Evolutionary conservation across 2,888 invertebrate genomes (phyloP).

Genomic region (Actias luna): DNA sequence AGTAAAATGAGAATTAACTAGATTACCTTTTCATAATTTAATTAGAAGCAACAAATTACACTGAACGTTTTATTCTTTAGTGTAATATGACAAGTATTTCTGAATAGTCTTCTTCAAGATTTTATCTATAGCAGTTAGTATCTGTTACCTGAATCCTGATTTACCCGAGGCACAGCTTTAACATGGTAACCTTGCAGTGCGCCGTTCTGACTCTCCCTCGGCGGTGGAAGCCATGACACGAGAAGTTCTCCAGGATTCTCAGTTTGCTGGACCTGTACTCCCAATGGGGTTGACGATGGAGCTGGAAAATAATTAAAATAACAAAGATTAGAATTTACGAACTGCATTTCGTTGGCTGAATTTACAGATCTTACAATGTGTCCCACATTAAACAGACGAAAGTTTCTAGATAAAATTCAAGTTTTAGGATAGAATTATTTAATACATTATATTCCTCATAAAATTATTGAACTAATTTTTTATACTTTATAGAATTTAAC

Average conservation of each 20-base stretch:
- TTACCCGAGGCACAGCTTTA: slow-evolving; percentile 64
- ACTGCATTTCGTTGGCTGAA: neutral
- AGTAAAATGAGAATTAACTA: too few species aligned
- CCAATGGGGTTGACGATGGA: slow-evolving; percentile 69
- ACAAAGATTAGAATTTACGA: neutral
- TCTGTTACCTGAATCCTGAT: slow-evolving; percentile 56
- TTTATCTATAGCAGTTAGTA: neutral
- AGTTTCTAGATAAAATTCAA: too few species aligned
- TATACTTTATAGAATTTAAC: too few species aligned
- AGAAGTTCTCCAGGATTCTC: slow-evolving; percentile 68
- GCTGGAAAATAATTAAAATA: slow-evolving; percentile 43
- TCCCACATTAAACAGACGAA: too few species aligned
- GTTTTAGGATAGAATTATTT: too few species aligned
- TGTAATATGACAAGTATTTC: neutral
- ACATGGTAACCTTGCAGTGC: slow-evolving; percentile 71
- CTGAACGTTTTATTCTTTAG: neutral
- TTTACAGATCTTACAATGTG: too few species aligned
- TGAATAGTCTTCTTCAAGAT: neutral
- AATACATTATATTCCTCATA: too few species aligned
- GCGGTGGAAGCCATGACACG: slow-evolving; percentile 69
- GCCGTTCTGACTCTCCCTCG: slow-evolving; percentile 66
- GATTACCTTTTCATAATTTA: too few species aligned
- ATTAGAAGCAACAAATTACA: neutral
- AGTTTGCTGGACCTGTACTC: slow-evolving; percentile 69
- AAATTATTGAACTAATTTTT: too few species aligned